Conservation (phyloP, 2,797 vertebrate species). For the Sardinella longiceps region DNA sequence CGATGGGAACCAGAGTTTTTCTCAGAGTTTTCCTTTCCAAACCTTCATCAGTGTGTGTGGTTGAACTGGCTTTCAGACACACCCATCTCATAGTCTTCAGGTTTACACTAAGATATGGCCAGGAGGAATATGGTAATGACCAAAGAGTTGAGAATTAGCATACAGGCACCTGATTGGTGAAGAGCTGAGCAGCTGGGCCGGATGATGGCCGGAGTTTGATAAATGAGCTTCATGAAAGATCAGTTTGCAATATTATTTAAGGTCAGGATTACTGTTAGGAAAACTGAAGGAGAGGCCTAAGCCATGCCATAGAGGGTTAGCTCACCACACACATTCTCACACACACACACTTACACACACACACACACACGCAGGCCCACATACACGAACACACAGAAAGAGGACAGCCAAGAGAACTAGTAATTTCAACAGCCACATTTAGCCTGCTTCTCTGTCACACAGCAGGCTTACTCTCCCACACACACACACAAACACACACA, state of each 20-base stretch:
- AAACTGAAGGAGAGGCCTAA: neutral
- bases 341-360: neutral
- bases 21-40: neutral
- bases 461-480: conserved; percentile 48
- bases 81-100: neutral
- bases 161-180: neutral
- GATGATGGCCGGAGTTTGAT: conserved; percentile 1
- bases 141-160: neutral
- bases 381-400: neutral
- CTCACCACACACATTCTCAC: neutral
- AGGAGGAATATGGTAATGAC: conserved; percentile 14
- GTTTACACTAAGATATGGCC: neutral
- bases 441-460: conserved; percentile 30
- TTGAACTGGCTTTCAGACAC: neutral
- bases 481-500: neutral
- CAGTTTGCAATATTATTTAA: conserved; percentile 21
- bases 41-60: conserved; percentile 5
- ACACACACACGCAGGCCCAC: conserved; percentile 24
- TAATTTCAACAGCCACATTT: conserved; percentile 50
- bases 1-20: neutral
- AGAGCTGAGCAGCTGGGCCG: neutral
- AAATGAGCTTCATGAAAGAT: conserved; percentile 2
- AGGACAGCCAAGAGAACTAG: conserved; percentile 42
- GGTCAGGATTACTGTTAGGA: conserved; percentile 22
- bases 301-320: neutral